A percentile compares a stretch with the other conserved stretches of the same genome.
phyloP scores from a whole-genome alignment of 2,888 invertebrate genomes.

The Hirtodrosophila histrioides region DNA sequence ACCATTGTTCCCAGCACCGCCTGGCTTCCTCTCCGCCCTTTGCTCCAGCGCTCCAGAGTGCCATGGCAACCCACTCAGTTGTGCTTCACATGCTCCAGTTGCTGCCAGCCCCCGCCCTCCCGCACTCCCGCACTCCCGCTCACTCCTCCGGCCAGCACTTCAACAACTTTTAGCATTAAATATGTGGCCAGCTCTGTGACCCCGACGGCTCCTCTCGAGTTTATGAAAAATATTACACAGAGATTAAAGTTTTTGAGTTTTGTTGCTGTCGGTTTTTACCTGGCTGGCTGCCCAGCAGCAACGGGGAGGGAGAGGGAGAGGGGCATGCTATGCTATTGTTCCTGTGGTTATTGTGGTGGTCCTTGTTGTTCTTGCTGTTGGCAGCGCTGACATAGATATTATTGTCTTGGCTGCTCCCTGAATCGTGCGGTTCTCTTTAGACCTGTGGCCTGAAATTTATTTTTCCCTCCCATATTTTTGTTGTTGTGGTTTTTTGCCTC shows the following conservation, averaged over 20 bases:
- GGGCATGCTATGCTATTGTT: conserved; percentile 31
- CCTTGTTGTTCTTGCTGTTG: conserved; percentile 22
- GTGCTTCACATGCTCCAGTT: conserved; percentile 77
- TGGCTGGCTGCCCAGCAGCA: conserved; percentile 51
- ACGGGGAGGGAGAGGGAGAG: conserved; percentile 5
- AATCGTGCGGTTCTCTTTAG: conserved; percentile 54
- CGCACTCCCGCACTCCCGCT: conserved; percentile 7
- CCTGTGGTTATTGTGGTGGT: conserved; percentile 40
- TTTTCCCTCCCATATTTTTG: conserved; percentile 34
- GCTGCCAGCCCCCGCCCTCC: conserved; percentile 19
- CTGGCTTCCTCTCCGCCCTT: no score
- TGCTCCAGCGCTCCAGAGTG: not conserved
- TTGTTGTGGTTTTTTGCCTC: conserved; percentile 14
- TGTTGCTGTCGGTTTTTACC: conserved; percentile 26
- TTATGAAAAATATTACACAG: conserved; percentile 76
- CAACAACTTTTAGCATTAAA: conserved; percentile 73
- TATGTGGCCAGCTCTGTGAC: conserved; percentile 60
- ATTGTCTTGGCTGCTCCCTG: conserved; percentile 65
- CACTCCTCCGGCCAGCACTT: conserved; percentile 37
- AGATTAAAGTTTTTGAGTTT: conserved; percentile 73
- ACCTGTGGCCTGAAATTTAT: conserved; percentile 54
- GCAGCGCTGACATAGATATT: conserved; percentile 71
- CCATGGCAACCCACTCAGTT: conserved; percentile 59
- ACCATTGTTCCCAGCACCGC: not conserved
- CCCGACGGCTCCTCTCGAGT: conserved; percentile 33